These are phyloP conservation scores for Aptenodytes patagonicus DNA, from an alignment of 2,113 vertebrate genomes.

Conservation along the genomic window DNA sequence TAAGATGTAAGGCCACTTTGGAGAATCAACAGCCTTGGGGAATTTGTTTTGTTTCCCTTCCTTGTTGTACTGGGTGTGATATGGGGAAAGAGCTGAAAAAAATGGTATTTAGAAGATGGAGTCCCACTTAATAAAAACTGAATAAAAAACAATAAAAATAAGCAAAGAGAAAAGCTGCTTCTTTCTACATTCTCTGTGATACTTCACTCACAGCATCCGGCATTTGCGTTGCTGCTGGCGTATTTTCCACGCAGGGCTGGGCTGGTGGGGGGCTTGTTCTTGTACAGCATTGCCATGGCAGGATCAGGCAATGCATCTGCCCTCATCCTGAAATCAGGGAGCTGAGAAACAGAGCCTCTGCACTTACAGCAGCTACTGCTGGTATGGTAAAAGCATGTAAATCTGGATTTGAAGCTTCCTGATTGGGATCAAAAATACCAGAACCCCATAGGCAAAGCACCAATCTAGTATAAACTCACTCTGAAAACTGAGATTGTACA, in stretches of 20 bases:
- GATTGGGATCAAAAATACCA: background rate
- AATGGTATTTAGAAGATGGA: background rate
- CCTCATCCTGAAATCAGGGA: background rate
- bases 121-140: background rate
- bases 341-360: background rate
- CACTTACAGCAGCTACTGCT: background rate
- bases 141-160: background rate
- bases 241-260: background rate
- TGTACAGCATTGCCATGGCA: background rate
- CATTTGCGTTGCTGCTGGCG: background rate
- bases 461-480: background rate
- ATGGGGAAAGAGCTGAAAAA: background rate
- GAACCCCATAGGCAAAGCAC: background rate
- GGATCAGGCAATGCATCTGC: background rate
- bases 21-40: background rate
- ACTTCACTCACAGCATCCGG: background rate
- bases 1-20: background rate
- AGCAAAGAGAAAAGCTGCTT: background rate
- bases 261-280: background rate
- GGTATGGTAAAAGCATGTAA: background rate
- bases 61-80: background rate
- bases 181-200: background rate
- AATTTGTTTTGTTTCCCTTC: background rate
- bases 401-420: background rate
- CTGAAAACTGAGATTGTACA: background rate